A percentile compares a stretch with the other conserved stretches of the same genome.
phyloP scores from a whole-genome alignment of 2,797 vertebrate species.

The Lates japonicus region DNA sequence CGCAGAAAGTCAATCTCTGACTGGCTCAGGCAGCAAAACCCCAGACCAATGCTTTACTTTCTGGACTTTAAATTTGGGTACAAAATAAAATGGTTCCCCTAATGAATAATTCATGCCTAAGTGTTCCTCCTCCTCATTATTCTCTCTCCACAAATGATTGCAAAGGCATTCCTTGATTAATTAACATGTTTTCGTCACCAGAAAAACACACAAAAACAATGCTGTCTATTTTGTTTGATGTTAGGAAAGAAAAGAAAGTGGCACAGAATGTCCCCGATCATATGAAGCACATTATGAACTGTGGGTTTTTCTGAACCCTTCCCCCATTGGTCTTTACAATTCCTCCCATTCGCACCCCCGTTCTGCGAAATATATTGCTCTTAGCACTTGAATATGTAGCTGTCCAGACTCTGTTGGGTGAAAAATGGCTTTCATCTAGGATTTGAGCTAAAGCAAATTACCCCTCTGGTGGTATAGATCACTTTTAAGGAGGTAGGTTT shows the following conservation, averaged over 20 bases:
- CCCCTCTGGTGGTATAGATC: slow-evolving; percentile 73
- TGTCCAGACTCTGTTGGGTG: slow-evolving; percentile 58
- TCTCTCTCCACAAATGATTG: slow-evolving; percentile 34
- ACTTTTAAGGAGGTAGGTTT: slow-evolving; percentile 64
- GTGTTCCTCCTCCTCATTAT: slow-evolving; percentile 63
- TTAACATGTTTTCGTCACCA: slow-evolving; percentile 53
- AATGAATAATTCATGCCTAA: slow-evolving; percentile 66
- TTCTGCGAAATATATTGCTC: slow-evolving; percentile 62
- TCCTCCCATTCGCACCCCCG: slow-evolving; percentile 33
- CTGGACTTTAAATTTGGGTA: slow-evolving; percentile 40
- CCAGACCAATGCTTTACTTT: not conserved
- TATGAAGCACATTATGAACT: slow-evolving; percentile 11
- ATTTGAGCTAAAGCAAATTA: slow-evolving; percentile 79
- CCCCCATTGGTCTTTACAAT: slow-evolving; percentile 33
- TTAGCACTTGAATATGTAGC: slow-evolving; percentile 71
- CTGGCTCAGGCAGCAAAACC: slow-evolving; percentile 18
- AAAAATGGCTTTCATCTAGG: slow-evolving; percentile 79
- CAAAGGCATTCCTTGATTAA: slow-evolving; percentile 61
- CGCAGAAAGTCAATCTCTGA: slow-evolving; percentile 30
- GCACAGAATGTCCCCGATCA: slow-evolving; percentile 22
- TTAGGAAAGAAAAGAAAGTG: slow-evolving; percentile 12
- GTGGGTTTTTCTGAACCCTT: slow-evolving; percentile 31
- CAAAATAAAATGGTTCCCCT: slow-evolving; percentile 54
- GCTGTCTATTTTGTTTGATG: slow-evolving; percentile 54
- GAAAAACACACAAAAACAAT: slow-evolving; percentile 50